Evolutionary conservation across 1,140 invertebrate genomes (phyloP).

Genomic region (Lucilia cuprina): DNA sequence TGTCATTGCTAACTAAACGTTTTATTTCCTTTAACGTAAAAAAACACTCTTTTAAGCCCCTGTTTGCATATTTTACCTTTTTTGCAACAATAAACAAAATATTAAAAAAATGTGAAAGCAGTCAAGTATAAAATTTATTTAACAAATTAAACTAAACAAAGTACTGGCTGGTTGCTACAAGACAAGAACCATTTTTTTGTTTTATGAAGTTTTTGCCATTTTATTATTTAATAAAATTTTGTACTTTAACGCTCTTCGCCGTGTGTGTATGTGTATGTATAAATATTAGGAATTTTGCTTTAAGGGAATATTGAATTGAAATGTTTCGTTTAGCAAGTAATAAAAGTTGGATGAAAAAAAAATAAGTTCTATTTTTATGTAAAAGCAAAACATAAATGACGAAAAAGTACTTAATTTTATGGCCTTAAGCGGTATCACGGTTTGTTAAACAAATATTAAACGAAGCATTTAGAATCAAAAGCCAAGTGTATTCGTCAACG

Average conservation of each 20-base stretch:
- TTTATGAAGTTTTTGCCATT: background rate
- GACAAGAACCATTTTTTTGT: background rate
- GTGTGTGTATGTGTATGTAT: no score
- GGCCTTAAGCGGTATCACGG: background rate
- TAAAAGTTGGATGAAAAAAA: background rate
- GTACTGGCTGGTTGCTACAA: background rate
- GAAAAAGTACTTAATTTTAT: background rate
- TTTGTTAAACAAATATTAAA: constrained; percentile 18
- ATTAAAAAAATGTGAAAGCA: background rate
- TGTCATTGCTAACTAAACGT: no score
- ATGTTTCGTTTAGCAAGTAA: background rate
- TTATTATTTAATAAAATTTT: background rate
- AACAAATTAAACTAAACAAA: constrained; percentile 12
- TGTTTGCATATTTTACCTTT: background rate
- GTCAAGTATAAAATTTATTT: constrained; percentile 8
- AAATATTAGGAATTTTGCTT: background rate
- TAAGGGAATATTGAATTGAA: constrained; percentile 3
- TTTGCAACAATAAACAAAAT: background rate
- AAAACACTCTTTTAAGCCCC: background rate
- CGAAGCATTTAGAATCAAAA: constrained; percentile 2
- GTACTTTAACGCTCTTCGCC: background rate
- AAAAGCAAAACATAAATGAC: background rate
- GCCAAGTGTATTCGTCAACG: background rate
- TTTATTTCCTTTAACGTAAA: background rate
- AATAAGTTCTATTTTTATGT: background rate